phyloP scores from a whole-genome alignment of 2,113 vertebrate species.

The Prinia subflava region DNA sequence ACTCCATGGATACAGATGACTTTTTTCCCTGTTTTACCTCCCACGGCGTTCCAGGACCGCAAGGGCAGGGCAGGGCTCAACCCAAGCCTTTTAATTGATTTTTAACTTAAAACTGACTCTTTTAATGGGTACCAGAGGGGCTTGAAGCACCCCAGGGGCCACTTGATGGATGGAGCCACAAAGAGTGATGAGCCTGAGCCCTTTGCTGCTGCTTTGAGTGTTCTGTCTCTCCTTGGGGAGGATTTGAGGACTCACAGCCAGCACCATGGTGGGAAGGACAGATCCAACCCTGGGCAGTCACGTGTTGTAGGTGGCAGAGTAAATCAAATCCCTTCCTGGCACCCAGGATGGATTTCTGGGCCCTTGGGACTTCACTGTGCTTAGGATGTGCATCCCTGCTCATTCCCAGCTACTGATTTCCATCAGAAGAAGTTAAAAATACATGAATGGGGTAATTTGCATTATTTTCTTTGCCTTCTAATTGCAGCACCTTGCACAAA shows the following conservation, averaged over 20 bases:
- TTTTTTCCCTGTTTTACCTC: neutral
- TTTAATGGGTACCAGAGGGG: neutral
- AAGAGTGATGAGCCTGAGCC: neutral
- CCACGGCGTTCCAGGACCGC: fast-evolving
- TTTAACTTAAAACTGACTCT: neutral
- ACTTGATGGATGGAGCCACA: neutral
- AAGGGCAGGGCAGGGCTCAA: neutral
- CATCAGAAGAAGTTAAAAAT: neutral
- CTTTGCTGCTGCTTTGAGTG: neutral
- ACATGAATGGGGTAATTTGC: neutral
- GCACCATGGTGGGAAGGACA: neutral
- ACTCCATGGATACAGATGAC: neutral
- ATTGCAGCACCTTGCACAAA: neutral
- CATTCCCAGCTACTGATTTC: neutral
- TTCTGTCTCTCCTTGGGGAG: neutral
- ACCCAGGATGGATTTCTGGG: neutral
- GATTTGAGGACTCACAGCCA: fast-evolving
- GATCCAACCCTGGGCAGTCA: neutral
- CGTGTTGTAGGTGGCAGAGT: no score
- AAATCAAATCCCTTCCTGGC: neutral
- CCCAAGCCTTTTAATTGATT: neutral
- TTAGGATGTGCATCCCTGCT: neutral
- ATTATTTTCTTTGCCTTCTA: neutral
- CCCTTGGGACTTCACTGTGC: neutral
- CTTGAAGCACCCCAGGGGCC: neutral